phyloP scores from a whole-genome alignment of 35 echinoderm and acorn worm species.

The Diadema setosum region DNA sequence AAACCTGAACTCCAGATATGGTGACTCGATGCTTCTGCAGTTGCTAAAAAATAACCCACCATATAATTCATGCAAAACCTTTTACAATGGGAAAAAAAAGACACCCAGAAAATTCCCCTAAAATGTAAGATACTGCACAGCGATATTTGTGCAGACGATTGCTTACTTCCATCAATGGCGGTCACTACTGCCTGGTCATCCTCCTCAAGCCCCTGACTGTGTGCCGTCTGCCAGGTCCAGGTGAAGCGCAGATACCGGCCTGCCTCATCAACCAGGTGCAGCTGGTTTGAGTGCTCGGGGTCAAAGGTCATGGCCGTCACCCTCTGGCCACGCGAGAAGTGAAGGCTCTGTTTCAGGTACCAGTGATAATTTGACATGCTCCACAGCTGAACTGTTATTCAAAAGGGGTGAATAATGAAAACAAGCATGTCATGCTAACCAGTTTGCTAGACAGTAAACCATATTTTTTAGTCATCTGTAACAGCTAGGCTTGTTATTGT shows the following conservation, averaged over 20 bases:
- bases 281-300: constrained; percentile 78
- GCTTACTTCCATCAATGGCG: constrained; percentile 89
- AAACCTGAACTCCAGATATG: too few relatives aligned
- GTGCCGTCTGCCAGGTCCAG: constrained; percentile 64
- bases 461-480: neutral
- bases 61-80: too few relatives aligned
- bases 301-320: constrained; percentile 72
- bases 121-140: too few relatives aligned
- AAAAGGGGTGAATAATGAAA: neutral
- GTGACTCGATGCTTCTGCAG: too few relatives aligned
- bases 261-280: constrained; percentile 59
- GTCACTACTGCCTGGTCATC: constrained; percentile 65
- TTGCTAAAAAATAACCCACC: too few relatives aligned
- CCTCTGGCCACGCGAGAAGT: constrained; percentile 52
- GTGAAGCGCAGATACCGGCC: constrained; percentile 72
- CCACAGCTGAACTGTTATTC: constrained; percentile 83
- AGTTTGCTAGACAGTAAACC: neutral
- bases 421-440: neutral
- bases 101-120: too few relatives aligned
- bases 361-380: constrained; percentile 92
- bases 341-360: constrained; percentile 92
- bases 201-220: constrained; percentile 53
- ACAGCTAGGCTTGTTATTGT: neutral
- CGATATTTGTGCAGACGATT: too few relatives aligned
- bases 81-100: too few relatives aligned